These are phyloP conservation scores for Melopsittacus undulatus DNA, from an alignment of 2,797 vertebrate genomes.

Conservation along the genomic window DNA sequence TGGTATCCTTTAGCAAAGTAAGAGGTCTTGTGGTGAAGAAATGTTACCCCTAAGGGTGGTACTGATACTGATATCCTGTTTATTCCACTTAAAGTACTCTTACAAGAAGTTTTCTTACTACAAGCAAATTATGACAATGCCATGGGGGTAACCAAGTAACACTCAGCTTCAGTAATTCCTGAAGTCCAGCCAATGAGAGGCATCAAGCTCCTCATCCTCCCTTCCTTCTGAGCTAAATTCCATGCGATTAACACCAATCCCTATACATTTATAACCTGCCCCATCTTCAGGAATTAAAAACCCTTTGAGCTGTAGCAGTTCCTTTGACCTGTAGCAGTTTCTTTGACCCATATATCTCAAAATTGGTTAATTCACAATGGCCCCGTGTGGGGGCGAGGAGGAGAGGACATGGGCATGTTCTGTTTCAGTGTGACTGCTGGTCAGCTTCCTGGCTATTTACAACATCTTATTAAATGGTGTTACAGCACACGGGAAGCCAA, in stretches of 20 bases:
- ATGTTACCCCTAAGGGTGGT: not conserved
- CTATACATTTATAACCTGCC: not conserved
- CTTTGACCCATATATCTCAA: not conserved
- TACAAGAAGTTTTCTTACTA: not conserved
- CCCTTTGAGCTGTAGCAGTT: not conserved
- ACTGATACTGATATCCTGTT: not conserved
- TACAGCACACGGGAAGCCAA: not conserved
- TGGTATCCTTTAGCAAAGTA: not conserved
- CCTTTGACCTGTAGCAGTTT: constrained; percentile 20
- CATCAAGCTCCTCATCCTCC: not conserved
- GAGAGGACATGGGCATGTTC: not conserved
- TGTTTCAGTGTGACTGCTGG: fast-evolving
- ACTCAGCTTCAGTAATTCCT: not conserved
- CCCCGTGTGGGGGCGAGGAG: not conserved
- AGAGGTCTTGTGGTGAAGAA: not conserved
- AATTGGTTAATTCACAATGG: not conserved
- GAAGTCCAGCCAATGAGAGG: not conserved
- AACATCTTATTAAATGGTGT: not conserved
- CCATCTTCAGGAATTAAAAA: not conserved
- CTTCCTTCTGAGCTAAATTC: not conserved
- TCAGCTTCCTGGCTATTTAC: not conserved
- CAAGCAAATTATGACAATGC: not conserved
- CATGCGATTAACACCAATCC: not conserved
- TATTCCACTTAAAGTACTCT: not conserved
- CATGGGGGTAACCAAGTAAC: not conserved